Percentiles rank a stretch among this genome's conserved stretches.
phyloP scores from a whole-genome alignment of 2,888 invertebrate genomes.

The Melinaea marsaeus region DNA sequence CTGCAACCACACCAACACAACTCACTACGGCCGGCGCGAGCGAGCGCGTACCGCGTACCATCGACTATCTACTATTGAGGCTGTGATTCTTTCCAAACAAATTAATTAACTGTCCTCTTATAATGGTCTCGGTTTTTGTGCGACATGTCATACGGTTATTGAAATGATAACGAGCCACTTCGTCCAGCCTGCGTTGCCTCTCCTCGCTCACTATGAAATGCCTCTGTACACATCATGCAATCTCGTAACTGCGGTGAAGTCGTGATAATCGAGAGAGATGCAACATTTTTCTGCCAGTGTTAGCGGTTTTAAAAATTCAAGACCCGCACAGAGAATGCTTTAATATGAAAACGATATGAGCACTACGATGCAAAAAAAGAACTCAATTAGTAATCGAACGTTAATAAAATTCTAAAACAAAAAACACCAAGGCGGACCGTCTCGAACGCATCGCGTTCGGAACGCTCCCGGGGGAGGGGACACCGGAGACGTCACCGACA shows the following conservation, averaged over 20 bases:
- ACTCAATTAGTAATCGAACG: constrained; percentile 63
- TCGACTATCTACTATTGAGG: constrained; percentile 35
- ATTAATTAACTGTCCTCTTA: constrained; percentile 60
- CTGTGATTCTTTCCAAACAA: constrained; percentile 61
- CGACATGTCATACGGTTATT: constrained; percentile 24
- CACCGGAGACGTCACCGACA: constrained; percentile 67
- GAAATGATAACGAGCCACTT: constrained; percentile 41
- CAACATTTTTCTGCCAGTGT: constrained; percentile 78
- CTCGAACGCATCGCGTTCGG: constrained; percentile 20
- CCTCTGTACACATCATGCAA: constrained; percentile 66
- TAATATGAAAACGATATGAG: constrained; percentile 61
- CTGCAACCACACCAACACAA: constrained; percentile 86
- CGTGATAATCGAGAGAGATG: constrained; percentile 66
- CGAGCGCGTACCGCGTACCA: constrained; percentile 38
- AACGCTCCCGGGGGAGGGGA: constrained; percentile 27
- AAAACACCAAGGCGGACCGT: constrained; percentile 51
- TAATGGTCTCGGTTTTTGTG: constrained; percentile 5
- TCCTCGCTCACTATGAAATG: constrained; percentile 59
- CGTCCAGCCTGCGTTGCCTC: constrained; percentile 45
- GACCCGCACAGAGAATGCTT: constrained; percentile 77
- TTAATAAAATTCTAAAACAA: constrained; percentile 62
- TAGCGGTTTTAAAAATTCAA: constrained; percentile 75
- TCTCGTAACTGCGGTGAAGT: constrained; percentile 50
- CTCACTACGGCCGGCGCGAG: constrained; percentile 54
- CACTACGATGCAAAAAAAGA: constrained; percentile 73